Base-by-base conservation (phyloP, 1,140 invertebrate species). In the Monochamus saltuarius region DNA sequence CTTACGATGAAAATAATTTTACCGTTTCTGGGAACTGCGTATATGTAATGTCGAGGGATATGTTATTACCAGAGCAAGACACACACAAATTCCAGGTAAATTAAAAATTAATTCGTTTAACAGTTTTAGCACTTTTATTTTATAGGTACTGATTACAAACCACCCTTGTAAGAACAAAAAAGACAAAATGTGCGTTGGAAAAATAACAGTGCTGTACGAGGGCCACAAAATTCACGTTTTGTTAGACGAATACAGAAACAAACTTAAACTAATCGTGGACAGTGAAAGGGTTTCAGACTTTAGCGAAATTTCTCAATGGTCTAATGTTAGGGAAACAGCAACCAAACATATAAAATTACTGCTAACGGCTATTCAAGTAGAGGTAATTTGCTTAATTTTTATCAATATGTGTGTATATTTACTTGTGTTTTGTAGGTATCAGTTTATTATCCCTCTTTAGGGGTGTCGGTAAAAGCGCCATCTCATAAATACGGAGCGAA, bases 1-100 rank as follows among this genome's bases (percentile, higher is more conserved):
- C 85, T 34, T 93, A 90, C 61, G 89, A 92, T 74, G 82, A 84
- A 22, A 83, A 79, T 36, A 86, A 88, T 64, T 84, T 89, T 47
- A 86, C 83, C 0, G 87, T 88, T 63, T 82, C 86, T 61, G 87
- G 86, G 10, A 91, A 91, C 70, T 94, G 91, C 72, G 90, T 89
- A 0, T 92, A 92, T 68, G 73, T 92, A 7, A 79, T 90, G 10
- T 86, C 89, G 0, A 76, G 87, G 34, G 85, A 90, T 74, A 75
- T 81, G 1, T 71, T 80, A 7, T 68, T 77, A 1, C 59, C 17
- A 14, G 39, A 66, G 8, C 69, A 77, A 0, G 75, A 75, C 10
- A 77, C 83, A 0, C 84, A 87, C 49, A 81, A 82, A n/a, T 90
- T 89, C 77, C 80, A 89, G 77, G 83, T 84, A 63, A 69, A 29